These are phyloP conservation scores for Alexandromys fortis DNA, from an alignment of 2,113 vertebrate species.

Conservation along the genomic window DNA sequence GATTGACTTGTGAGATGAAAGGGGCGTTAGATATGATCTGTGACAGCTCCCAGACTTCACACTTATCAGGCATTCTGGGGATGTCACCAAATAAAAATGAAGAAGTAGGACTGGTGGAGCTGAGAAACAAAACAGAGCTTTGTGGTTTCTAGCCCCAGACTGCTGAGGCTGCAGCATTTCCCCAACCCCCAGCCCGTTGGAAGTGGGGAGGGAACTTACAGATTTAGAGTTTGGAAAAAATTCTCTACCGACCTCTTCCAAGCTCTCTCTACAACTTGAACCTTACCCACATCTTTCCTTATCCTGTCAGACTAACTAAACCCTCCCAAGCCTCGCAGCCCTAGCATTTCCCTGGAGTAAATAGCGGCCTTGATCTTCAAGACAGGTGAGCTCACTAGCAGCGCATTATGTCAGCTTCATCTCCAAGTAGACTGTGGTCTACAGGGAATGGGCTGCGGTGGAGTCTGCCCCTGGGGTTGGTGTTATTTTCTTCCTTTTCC, in stretches of 20 bases:
- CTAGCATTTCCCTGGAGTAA: constrained; percentile 28
- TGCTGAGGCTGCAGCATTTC: background rate
- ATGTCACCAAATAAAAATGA: background rate
- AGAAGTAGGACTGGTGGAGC: background rate
- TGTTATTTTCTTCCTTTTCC: background rate
- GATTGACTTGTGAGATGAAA: background rate
- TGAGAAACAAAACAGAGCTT: background rate
- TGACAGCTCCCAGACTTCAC: background rate
- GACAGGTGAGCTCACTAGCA: constrained; percentile 55
- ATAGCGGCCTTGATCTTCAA: constrained; percentile 35
- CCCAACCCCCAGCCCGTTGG: background rate
- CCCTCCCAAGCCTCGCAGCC: background rate
- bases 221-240: background rate
- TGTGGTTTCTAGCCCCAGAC: background rate
- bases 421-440: constrained; percentile 22
- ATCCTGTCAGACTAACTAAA: background rate
- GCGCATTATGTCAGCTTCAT: constrained; percentile 19
- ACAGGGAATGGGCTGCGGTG: background rate
- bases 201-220: constrained; percentile 20
- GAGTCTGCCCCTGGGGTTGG: constrained; percentile 15
- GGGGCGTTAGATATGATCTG: background rate
- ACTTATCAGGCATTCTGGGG: background rate
- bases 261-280: background rate
- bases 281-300: background rate
- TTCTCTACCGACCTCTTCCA: background rate